Evolutionary conservation across 1,140 invertebrate genomes (phyloP), one percentile per base, ranked within the genome.

Genomic region (Tetraneura akinire): DNA sequence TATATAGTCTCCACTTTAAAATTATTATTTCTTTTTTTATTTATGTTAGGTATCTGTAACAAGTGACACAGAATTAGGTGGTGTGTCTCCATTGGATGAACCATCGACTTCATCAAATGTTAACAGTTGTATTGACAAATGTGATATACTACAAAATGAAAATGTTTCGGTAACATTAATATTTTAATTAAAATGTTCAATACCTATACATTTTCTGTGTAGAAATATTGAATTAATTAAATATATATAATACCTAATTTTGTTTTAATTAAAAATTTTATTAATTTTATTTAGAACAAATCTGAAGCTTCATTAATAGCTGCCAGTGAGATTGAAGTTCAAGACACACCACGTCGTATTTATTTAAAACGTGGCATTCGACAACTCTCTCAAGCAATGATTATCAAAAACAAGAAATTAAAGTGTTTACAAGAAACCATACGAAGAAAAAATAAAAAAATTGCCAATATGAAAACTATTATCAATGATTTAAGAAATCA

Each of bases 231-330:
- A 37, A 4, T 37, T 37, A 37, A 37, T 37, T 37, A 37, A 4
- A 8, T 37, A 37, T 37, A 37, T n/a, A n/a, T n/a, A n/a, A n/a
- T n/a, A n/a, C n/a, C n/a, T 37, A 37, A 37, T 4, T 37, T 4
- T 37, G 32, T 37, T 37, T 37, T 4, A 37, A 37, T 37, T 37
- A 37, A 37, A 8, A 37, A 37, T 64, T 8, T 64, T 64, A 14
- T 64, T 37, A 9, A 16, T 64, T 32, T 62, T 32, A 62, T 62
- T 62, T 62, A 62, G 57, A 32, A 62, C 29, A 32, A 29, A 62
- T 29, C 8, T 14, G 14, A 62, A 29, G 23, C 57, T 29, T 0
- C 6, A 62, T 62, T 62, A 29, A 21, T 6, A 32, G 14, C 23
- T 29, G 9, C 26, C 8, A 29, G 26, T 62, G 23, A 62, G 9